These are phyloP conservation scores for Equus przewalskii DNA, from an alignment of 2,113 vertebrate genomes.

Conservation along the genomic window DNA sequence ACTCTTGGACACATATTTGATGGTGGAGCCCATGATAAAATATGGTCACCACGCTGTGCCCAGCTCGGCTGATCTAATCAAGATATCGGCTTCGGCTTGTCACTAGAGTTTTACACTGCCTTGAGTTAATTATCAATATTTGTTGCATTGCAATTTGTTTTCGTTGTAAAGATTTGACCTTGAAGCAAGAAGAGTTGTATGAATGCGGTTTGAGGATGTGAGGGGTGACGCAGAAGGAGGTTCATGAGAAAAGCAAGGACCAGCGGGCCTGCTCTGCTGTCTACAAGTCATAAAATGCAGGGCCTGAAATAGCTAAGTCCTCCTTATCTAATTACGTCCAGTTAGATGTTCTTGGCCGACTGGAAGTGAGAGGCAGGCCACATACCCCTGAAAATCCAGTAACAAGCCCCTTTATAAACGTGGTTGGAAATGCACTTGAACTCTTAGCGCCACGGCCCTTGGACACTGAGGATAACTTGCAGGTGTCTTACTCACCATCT, in stretches of 20 bases:
- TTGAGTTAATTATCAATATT: conserved; percentile 1
- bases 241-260: background rate
- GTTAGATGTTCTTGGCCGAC: background rate
- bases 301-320: background rate
- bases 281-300: background rate
- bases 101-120: background rate
- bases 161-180: conserved; percentile 9
- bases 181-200: background rate
- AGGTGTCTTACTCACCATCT: background rate
- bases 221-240: background rate
- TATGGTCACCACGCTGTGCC: background rate
- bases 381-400: background rate
- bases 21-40: background rate
- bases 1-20: background rate
- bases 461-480: background rate
- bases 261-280: background rate
- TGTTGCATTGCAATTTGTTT: background rate
- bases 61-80: background rate
- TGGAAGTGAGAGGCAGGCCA: background rate
- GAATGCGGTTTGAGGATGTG: background rate
- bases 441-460: accelerated
- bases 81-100: background rate
- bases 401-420: background rate
- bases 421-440: background rate
- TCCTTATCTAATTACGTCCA: background rate